Conservation (phyloP, 2,888 invertebrate species). For the Rugalucina vietnamica region DNA sequence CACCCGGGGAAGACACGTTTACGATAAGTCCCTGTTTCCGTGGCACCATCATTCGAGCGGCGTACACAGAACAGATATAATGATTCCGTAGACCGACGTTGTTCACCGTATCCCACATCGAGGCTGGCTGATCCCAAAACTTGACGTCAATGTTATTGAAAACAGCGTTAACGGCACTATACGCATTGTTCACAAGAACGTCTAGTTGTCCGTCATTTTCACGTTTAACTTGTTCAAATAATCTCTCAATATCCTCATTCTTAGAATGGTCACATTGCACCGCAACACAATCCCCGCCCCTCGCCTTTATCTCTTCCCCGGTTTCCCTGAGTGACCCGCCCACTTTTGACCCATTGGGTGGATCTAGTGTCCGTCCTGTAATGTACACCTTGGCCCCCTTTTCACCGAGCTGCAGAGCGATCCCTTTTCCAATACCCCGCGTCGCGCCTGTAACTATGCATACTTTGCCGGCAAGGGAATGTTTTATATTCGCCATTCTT, state of each 20-base stretch:
- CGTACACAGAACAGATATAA: slow-evolving; percentile 84
- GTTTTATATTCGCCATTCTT: too few relatives aligned
- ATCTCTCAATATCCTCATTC: slow-evolving; percentile 78
- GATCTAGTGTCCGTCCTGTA: slow-evolving; percentile 77
- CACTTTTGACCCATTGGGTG: slow-evolving; percentile 28
- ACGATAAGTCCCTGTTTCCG: slow-evolving; percentile 83
- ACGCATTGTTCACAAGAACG: slow-evolving; percentile 84
- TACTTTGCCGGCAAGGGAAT: slow-evolving; percentile 79
- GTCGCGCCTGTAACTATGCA: slow-evolving; percentile 84
- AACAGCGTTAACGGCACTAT: slow-evolving; percentile 80
- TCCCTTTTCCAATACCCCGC: slow-evolving; percentile 83
- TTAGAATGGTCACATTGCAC: slow-evolving; percentile 84
- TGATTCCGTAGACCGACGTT: slow-evolving; percentile 84
- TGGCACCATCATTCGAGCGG: slow-evolving; percentile 84
- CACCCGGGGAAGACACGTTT: slow-evolving; percentile 84
- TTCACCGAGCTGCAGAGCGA: slow-evolving; percentile 84
- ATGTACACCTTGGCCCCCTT: slow-evolving; percentile 85
- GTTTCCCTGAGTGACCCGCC: slow-evolving; percentile 57
- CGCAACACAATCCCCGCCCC: slow-evolving; percentile 82
- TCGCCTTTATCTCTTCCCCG: slow-evolving; percentile 65
- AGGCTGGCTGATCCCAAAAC: slow-evolving; percentile 83
- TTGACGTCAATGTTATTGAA: slow-evolving; percentile 72
- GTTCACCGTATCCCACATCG: slow-evolving; percentile 84
- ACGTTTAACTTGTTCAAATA: slow-evolving; percentile 82
- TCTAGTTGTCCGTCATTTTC: slow-evolving; percentile 83